Percentiles rank a stretch among this genome's conserved stretches.
phyloP scores from a whole-genome alignment of 2,888 invertebrate species.

The Celastrina argiolus region DNA sequence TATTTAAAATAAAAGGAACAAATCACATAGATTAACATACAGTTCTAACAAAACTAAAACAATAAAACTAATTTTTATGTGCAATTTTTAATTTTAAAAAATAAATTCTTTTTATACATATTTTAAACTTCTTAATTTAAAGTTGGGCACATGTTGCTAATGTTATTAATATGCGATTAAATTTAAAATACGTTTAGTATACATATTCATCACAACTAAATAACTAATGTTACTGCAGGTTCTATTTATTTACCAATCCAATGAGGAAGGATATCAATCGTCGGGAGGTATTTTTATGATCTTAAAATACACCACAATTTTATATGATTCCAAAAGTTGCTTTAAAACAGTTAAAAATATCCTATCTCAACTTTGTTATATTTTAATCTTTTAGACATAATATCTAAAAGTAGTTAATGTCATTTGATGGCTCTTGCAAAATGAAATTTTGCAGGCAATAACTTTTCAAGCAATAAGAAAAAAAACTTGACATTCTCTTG shows the following conservation, averaged over 20 bases:
- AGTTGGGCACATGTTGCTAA: constrained; percentile 8
- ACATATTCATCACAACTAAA: constrained; percentile 20
- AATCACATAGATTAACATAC: constrained; percentile 54
- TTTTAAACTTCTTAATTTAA: constrained; percentile 16
- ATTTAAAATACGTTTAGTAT: constrained; percentile 16
- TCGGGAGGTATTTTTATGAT: not conserved
- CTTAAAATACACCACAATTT: not conserved
- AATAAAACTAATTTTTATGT: constrained; percentile 68
- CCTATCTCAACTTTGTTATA: too few relatives aligned
- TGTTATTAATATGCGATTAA: constrained; percentile 11
- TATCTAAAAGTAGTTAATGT: too few relatives aligned
- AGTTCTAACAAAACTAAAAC: constrained; percentile 50
- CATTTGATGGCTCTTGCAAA: too few relatives aligned
- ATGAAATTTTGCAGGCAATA: too few relatives aligned
- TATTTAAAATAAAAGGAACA: constrained; percentile 61
- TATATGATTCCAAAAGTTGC: not conserved
- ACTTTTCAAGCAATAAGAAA: too few relatives aligned
- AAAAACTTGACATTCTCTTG: too few relatives aligned
- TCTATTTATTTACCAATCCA: not conserved
- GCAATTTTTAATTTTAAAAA: constrained; percentile 46
- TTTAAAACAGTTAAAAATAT: too few relatives aligned
- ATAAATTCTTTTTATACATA: constrained; percentile 32
- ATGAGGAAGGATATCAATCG: not conserved
- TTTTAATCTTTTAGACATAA: too few relatives aligned
- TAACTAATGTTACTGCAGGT: constrained; percentile 5